A percentile compares a stretch with the other conserved stretches of the same genome.
Evolutionary conservation across 2,797 vertebrate genomes (phyloP).

Genomic region (Vultur gryphus): DNA sequence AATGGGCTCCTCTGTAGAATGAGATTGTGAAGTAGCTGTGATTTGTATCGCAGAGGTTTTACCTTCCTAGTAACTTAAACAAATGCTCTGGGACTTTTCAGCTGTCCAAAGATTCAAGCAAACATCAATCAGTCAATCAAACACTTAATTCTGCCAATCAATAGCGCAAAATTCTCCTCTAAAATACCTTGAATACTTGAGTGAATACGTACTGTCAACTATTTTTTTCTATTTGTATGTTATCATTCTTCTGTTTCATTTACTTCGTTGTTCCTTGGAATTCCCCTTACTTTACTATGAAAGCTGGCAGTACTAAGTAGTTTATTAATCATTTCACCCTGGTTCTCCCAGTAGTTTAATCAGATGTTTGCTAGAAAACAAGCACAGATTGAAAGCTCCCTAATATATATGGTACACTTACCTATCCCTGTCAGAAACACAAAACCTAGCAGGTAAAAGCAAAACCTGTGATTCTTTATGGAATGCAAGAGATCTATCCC

Average conservation of each 20-base stretch:
- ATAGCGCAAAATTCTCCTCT: neutral
- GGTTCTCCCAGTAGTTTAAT: neutral
- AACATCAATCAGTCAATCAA: neutral
- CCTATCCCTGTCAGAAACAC: neutral
- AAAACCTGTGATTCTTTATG: neutral
- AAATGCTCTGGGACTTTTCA: neutral
- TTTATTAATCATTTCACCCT: neutral
- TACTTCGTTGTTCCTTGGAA: neutral
- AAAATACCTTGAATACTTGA: neutral
- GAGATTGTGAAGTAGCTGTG: neutral
- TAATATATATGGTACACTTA: neutral
- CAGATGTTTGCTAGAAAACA: neutral
- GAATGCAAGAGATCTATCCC: neutral
- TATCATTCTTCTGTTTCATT: neutral
- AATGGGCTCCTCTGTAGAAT: neutral
- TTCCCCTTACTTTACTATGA: neutral
- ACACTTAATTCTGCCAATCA: neutral
- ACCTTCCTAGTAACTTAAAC: neutral
- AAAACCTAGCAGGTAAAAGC: neutral
- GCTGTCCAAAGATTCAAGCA: neutral
- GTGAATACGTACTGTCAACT: neutral
- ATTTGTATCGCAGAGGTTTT: neutral
- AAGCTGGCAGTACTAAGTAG: neutral
- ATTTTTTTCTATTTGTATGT: neutral
- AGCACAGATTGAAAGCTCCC: neutral